Conservation (phyloP, 2,888 invertebrate genomes). For the Trissonchulus sp. region DNA sequence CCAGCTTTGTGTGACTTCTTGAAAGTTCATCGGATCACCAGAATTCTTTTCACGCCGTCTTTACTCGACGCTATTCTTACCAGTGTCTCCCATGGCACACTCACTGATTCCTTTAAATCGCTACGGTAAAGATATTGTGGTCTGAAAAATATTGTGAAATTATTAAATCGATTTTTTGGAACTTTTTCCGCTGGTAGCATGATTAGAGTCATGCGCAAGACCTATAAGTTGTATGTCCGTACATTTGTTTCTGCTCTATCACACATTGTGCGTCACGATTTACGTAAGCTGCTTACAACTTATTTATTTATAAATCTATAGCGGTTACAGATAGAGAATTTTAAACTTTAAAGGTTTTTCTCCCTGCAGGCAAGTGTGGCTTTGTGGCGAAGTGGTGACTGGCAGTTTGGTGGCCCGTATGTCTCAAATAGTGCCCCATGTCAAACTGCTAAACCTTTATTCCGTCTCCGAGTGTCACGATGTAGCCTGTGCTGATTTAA, state of each 20-base stretch:
- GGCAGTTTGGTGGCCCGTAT: constrained; percentile 51
- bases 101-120: constrained; percentile 38
- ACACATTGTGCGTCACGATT: too few relatives aligned
- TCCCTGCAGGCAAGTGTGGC: constrained; percentile 41
- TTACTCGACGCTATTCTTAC: constrained; percentile 54
- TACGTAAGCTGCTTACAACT: too few relatives aligned
- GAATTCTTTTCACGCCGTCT: constrained; percentile 55
- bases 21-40: constrained; percentile 49
- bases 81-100: constrained; percentile 38
- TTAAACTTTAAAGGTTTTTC: too few relatives aligned
- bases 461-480: constrained; percentile 56
- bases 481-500: constrained; percentile 51
- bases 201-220: too few relatives aligned
- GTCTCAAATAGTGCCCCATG: constrained; percentile 48
- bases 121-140: too few relatives aligned
- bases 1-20: constrained; percentile 50
- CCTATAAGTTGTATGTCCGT: too few relatives aligned
- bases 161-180: background rate
- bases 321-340: too few relatives aligned
- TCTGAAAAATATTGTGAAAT: too few relatives aligned
- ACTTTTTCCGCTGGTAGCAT: too few relatives aligned
- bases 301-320: too few relatives aligned
- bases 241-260: too few relatives aligned
- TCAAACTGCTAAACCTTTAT: constrained; percentile 54
- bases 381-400: constrained; percentile 56